These are phyloP conservation scores for Eledone cirrhosa DNA, from an alignment of 2,888 invertebrate genomes.

Conservation along the genomic window DNA sequence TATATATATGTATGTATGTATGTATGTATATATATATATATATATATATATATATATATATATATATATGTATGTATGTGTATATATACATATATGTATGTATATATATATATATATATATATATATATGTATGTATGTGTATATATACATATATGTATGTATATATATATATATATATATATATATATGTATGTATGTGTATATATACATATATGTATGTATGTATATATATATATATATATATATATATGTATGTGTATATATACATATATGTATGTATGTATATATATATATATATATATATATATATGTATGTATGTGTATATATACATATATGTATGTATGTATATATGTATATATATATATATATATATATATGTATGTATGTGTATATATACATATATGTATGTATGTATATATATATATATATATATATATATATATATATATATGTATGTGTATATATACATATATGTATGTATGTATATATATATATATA, in stretches of 20 bases:
- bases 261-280: constrained; percentile 21
- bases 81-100: constrained; percentile 26
- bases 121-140: constrained; percentile 25
- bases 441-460: not conserved
- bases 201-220: constrained; percentile 24
- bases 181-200: constrained; percentile 25
- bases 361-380: not conserved
- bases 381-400: not conserved
- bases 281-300: too few relatives aligned
- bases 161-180: constrained; percentile 27
- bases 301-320: not conserved
- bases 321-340: not conserved
- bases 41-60: constrained; percentile 27
- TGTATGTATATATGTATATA: not conserved
- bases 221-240: constrained; percentile 27
- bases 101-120: constrained; percentile 18
- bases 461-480: not conserved
- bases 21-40: constrained; percentile 26
- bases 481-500: not conserved
- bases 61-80: constrained; percentile 27
- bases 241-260: constrained; percentile 21
- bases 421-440: not conserved
- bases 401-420: not conserved
- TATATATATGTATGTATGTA: constrained; percentile 10
- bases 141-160: constrained; percentile 24